Conservation (phyloP, 2,113 vertebrate species). For the Perca schrenkii region DNA sequence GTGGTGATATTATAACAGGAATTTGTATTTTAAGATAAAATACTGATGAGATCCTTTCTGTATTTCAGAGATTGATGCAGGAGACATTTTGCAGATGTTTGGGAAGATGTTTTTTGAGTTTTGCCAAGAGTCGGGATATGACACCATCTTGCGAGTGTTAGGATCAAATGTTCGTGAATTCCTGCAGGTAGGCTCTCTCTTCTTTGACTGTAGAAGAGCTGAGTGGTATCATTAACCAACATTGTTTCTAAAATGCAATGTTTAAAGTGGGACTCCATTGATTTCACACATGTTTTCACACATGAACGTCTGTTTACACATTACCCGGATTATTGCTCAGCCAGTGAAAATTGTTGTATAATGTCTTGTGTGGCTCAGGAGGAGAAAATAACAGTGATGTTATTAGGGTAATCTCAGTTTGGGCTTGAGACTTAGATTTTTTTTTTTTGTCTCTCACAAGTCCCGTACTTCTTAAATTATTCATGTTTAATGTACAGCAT, state of each 20-base stretch:
- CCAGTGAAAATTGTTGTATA: not conserved
- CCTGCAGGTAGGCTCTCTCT: slow-evolving; percentile 89
- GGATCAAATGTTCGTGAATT: slow-evolving; percentile 98
- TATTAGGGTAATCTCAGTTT: not conserved
- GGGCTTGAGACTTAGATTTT: not conserved
- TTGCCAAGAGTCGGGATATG: slow-evolving; percentile 99
- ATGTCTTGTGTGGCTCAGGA: too few relatives aligned
- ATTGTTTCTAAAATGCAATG: not conserved
- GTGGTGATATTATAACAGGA: not conserved
- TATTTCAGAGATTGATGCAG: slow-evolving; percentile 93
- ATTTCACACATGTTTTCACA: not conserved
- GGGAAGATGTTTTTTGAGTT: slow-evolving; percentile 99
- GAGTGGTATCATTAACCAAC: not conserved
- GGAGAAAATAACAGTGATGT: not conserved
- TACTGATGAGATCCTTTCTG: slow-evolving; percentile 32
- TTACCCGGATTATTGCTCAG: not conserved
- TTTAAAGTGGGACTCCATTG: not conserved
- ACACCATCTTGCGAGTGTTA: slow-evolving; percentile 96
- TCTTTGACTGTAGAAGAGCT: not conserved
- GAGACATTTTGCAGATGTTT: slow-evolving; percentile 98
- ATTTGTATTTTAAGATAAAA: not conserved
- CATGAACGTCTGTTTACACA: not conserved
- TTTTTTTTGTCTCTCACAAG: not conserved
- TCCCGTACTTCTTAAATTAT: not conserved
- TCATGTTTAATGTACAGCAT: slow-evolving; percentile 14